Percentiles rank a stretch among this genome's conserved stretches.
These are phyloP conservation scores for Leuciscus waleckii DNA, from an alignment of 2,797 vertebrate species.

Conservation along the genomic window DNA sequence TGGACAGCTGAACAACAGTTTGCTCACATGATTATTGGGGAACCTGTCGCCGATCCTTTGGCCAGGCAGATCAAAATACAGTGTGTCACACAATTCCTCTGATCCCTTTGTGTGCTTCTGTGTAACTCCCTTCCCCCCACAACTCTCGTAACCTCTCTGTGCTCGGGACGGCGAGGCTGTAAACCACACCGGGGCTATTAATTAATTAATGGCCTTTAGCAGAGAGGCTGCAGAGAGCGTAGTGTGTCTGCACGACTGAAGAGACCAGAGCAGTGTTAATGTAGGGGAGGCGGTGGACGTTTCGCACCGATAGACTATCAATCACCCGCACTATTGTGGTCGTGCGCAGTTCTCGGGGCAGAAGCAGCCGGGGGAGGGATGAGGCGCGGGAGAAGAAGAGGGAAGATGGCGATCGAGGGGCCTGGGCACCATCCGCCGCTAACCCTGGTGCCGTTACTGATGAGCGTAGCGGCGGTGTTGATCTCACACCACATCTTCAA, in stretches of 20 bases:
- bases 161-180: constrained; percentile 70
- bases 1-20: neutral
- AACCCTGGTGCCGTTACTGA: constrained; percentile 62
- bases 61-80: neutral
- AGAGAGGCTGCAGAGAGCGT: constrained; percentile 60
- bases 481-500: constrained; percentile 77
- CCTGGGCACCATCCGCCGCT: constrained; percentile 64
- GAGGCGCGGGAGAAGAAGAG: constrained; percentile 60
- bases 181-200: constrained; percentile 81
- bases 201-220: constrained; percentile 83
- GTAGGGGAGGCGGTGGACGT: constrained; percentile 20
- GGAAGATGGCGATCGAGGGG: constrained; percentile 76
- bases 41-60: neutral
- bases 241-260: neutral
- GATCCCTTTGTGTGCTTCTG: neutral
- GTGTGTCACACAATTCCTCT: neutral
- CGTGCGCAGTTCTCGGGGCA: constrained; percentile 61
- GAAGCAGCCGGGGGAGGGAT: constrained; percentile 62
- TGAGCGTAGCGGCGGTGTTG: constrained; percentile 72
- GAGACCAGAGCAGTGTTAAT: constrained; percentile 8
- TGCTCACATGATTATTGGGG: neutral
- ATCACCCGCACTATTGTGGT: constrained; percentile 76
- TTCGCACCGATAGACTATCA: constrained; percentile 65
- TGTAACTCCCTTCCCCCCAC: constrained; percentile 24
- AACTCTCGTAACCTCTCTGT: constrained; percentile 67